phyloP scores from a whole-genome alignment of 2,113 vertebrate species.

The Phylloscopus trochiloides region DNA sequence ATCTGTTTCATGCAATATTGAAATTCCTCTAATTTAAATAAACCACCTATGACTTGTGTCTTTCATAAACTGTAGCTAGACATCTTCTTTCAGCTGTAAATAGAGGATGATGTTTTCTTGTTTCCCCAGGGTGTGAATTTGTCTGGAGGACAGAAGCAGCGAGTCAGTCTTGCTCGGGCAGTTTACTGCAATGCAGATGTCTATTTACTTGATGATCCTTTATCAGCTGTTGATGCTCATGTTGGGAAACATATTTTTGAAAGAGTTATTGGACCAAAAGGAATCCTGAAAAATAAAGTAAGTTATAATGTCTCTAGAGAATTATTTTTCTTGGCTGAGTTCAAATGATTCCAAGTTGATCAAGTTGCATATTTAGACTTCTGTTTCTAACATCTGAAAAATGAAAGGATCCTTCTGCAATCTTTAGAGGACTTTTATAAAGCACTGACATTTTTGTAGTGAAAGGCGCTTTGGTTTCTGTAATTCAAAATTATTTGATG shows the following conservation, averaged over 20 bases:
- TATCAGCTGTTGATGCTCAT: constrained; percentile 92
- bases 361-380: neutral
- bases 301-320: neutral
- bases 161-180: constrained; percentile 90
- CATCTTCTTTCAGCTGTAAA: neutral
- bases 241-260: constrained; percentile 97
- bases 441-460: neutral
- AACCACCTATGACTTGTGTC: neutral
- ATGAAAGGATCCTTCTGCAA: neutral
- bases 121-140: constrained; percentile 89
- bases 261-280: constrained; percentile 89
- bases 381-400: neutral
- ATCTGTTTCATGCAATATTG: neutral
- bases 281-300: constrained; percentile 88
- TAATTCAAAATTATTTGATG: neutral
- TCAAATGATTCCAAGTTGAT: neutral
- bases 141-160: constrained; percentile 94
- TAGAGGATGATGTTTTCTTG: neutral
- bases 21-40: neutral
- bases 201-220: constrained; percentile 90
- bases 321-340: neutral
- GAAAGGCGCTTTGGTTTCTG: neutral
- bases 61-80: neutral
- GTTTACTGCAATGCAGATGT: constrained; percentile 85
- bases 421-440: neutral